Base-by-base conservation (phyloP, 2,888 invertebrate genomes). In the Pollenia griseotomentosa region DNA sequence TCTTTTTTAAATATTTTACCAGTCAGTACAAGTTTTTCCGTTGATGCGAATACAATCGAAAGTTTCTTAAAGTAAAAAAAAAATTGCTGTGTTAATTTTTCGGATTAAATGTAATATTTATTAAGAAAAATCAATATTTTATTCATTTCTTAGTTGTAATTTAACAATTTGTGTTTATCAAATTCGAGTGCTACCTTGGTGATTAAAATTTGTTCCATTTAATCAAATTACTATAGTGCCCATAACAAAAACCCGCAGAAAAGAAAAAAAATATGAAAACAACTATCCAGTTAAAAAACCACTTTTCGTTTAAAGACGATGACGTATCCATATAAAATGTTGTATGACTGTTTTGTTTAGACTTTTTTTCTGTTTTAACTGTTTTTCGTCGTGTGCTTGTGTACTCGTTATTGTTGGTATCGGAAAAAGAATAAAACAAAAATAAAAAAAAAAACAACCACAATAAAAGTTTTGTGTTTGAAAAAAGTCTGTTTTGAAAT, bases 281-380 rank as follows among this genome's bases (percentile, higher is more conserved):
- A 66, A 59, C 66, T 46, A 66, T 57, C 40, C 65, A 81, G 66
- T 82, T 85, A 74, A 77, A 73, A 66, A 78, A 73, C 68, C 53
- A 74, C 77, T 63, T 63, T 80, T 81, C 33, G 81, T 53, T 74
- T 78, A 66, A 74, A 82, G 59, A 73, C 86, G 86, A 86, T 86
- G 87, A 87, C 87, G 87, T 87, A 84, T 87, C 81, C 14, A 63
- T 57, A 70, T 63, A 82, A 83, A 73, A 83, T 82, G 61, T 68
- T 51, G 59, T 59, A 48, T 87, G 73, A 65, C 66, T 63, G 55
- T 83, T 81, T 73, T 77, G 63, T 83, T 81, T 46, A 57, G 48
- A 61, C 59, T 57, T 12, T 83, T 73, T 14, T 82, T 73, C 33
- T 61, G 68, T 71, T 87, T 80, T 83, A 83, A 84, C 81, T 78